These are phyloP conservation scores for Platysteira castanea DNA, from an alignment of 2,113 vertebrate genomes.

Conservation along the genomic window DNA sequence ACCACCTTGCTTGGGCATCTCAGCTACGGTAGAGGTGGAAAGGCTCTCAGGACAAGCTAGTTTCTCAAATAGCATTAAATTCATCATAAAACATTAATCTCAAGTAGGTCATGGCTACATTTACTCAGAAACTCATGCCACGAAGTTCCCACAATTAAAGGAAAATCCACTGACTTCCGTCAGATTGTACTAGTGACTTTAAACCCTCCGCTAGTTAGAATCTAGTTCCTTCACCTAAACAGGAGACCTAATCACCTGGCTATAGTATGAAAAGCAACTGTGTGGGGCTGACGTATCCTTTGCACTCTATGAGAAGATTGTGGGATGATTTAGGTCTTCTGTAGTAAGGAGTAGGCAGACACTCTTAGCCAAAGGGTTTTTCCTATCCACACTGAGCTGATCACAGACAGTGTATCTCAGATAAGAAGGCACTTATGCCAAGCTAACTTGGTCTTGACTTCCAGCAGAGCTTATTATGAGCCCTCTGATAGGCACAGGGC, in stretches of 20 bases:
- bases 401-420: not conserved
- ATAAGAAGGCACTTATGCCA: not conserved
- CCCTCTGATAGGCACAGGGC: not conserved
- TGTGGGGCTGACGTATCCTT: not conserved
- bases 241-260: not conserved
- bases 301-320: not conserved
- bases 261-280: not conserved
- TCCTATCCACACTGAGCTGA: rapidly evolving
- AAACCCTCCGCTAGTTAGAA: not conserved
- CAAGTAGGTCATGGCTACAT: not conserved
- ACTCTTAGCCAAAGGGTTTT: not conserved
- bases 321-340: not conserved
- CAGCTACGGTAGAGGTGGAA: not conserved
- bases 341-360: not conserved
- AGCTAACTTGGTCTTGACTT: not conserved
- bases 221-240: not conserved
- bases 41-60: not conserved
- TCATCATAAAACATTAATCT: not conserved
- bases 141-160: not conserved
- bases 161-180: not conserved
- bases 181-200: not conserved
- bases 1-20: not conserved
- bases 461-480: not conserved
- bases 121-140: not conserved
- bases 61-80: not conserved